Percentiles rank a stretch among this genome's conserved stretches.
Conservation (phyloP, 1,140 invertebrate species). For the Drosophila arawakana region DNA sequence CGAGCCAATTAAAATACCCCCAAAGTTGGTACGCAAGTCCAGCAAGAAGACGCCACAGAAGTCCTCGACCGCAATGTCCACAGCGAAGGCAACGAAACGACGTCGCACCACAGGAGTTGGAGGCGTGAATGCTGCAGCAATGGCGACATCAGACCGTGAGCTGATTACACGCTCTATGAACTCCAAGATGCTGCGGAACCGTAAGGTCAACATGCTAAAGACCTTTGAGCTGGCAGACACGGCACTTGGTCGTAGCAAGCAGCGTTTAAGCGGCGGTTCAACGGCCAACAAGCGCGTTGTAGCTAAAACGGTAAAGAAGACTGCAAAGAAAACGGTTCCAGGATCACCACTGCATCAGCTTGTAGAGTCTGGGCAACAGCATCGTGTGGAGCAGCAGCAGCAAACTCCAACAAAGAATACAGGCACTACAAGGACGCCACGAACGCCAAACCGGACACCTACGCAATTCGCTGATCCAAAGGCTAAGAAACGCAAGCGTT, state of each 20-base stretch:
- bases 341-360: background rate
- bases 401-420: background rate
- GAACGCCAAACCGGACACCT: background rate
- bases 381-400: background rate
- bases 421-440: background rate
- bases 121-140: background rate
- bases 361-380: background rate
- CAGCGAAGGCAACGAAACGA: slow-evolving; percentile 11
- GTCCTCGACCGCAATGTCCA: no score
- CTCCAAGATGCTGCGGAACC: slow-evolving; percentile 68
- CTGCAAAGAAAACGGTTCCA: background rate
- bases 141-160: slow-evolving; percentile 36
- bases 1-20: background rate
- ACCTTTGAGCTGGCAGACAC: slow-evolving; percentile 61
- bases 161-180: slow-evolving; percentile 69
- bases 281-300: slow-evolving; percentile 12
- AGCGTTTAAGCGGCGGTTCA: slow-evolving; percentile 51
- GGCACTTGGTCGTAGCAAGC: slow-evolving; percentile 33
- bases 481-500: background rate
- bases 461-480: background rate
- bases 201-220: slow-evolving; percentile 66
- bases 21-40: background rate
- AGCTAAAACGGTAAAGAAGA: slow-evolving; percentile 2
- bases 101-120: slow-evolving; percentile 45
- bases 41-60: slow-evolving; percentile 11